Base-by-base conservation (phyloP, 53 echinoderm and acorn worm species). In the Henricia sp. region DNA sequence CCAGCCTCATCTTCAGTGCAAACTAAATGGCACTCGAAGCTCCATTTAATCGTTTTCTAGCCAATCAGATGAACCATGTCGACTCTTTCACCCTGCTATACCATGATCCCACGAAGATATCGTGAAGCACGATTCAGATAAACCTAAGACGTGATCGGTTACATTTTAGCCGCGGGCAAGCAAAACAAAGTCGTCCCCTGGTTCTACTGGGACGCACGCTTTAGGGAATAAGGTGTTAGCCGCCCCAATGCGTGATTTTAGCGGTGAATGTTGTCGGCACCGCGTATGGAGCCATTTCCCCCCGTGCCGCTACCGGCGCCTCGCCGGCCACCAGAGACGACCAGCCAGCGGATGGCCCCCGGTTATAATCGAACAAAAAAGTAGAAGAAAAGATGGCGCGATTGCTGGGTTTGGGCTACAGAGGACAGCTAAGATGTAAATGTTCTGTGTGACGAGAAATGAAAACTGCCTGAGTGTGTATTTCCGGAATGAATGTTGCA, bases 401-500 rank as follows among this genome's bases (percentile, higher is more conserved):
- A n/a, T n/a, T n/a, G n/a, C n/a, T n/a, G n/a, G n/a, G n/a, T n/a
- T n/a, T n/a, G n/a, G n/a, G n/a, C n/a, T n/a, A n/a, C n/a, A n/a
- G n/a, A n/a, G n/a, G n/a, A n/a, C n/a, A n/a, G n/a, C n/a, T n/a
- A 8, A 10, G 48, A 8, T 14, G 48, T 46, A 8, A 46, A 8
- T 14, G 48, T 14, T 16, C 4, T 21, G 16, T 4, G 43, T 6
- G 23, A 19, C 24, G 6, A 24, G 0, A 17, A 26, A 37, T 34
- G 36, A 68, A 68, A 20, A 3, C 43, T 37, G 4, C 9, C 25
- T n/a, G 59, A 76, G 76, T 76, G 43, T 76, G 57, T 28, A 32
- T 57, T 59, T 76, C 59, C 30, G 76, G 59, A 42, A 76, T 73
- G 53, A 73, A 52, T 73, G 73, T 53, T 73, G 52, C 55, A 54